phyloP scores from a whole-genome alignment of 2,113 vertebrate genomes.

The Geococcyx californianus region DNA sequence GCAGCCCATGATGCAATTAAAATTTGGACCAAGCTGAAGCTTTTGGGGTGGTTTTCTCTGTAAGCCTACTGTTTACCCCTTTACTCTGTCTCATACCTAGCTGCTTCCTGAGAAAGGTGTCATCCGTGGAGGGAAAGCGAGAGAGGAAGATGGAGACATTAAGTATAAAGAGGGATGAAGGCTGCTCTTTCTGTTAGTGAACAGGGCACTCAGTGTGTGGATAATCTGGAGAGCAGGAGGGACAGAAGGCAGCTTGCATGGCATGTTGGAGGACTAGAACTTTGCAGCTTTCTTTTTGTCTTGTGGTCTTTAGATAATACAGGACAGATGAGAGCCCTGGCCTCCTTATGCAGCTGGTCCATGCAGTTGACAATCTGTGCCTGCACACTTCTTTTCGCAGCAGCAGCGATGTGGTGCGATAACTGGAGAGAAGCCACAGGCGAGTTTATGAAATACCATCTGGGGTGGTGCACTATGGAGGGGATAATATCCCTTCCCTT shows the following conservation, averaged over 20 bases:
- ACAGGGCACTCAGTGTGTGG: background rate
- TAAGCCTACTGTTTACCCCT: background rate
- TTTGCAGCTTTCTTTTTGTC: background rate
- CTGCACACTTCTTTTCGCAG: background rate
- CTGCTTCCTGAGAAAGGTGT: background rate
- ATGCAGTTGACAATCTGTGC: background rate
- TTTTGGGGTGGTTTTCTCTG: background rate
- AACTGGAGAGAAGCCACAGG: background rate
- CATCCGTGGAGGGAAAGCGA: background rate
- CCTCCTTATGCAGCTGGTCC: background rate
- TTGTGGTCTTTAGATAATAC: background rate
- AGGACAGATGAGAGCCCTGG: background rate
- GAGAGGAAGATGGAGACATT: background rate
- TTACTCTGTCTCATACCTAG: background rate
- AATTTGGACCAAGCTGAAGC: background rate
- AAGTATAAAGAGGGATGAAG: background rate
- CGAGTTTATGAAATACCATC: background rate
- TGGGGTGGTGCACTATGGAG: no score
- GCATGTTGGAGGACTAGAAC: background rate
- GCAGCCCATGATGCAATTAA: background rate
- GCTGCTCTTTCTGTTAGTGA: background rate
- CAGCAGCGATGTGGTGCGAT: fast-evolving
- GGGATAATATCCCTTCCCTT: background rate
- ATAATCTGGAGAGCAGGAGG: background rate
- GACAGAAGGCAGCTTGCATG: background rate